These are phyloP conservation scores for Parnassius glacialis DNA, from an alignment of 2,888 invertebrate species.

Conservation along the genomic window DNA sequence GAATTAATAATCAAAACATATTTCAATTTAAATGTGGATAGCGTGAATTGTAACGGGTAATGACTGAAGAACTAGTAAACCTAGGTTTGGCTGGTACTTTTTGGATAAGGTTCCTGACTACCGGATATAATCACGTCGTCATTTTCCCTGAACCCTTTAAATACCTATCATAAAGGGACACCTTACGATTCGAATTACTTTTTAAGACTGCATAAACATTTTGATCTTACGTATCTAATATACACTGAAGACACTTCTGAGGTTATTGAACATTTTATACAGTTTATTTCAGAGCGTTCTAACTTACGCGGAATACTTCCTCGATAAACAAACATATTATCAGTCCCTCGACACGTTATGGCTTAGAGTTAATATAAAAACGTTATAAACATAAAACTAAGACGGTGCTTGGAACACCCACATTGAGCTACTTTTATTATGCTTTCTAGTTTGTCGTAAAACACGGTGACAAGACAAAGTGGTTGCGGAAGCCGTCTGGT, in stretches of 20 bases:
- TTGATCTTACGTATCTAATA: constrained; percentile 22
- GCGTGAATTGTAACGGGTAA: no score
- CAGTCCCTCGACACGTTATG: constrained; percentile 37
- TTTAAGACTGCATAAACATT: constrained; percentile 24
- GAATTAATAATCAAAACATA: no score
- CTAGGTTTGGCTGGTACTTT: no score
- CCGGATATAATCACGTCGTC: constrained; percentile 18
- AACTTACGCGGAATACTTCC: constrained; percentile 14
- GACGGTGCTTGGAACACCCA: constrained; percentile 55
- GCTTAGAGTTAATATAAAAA: constrained; percentile 54
- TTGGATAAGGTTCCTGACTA: constrained; percentile 12
- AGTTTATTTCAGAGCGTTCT: constrained; percentile 17
- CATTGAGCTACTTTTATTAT: constrained; percentile 52
- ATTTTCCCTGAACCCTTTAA: constrained; percentile 9
- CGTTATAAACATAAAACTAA: constrained; percentile 60
- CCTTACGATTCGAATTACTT: constrained; percentile 20
- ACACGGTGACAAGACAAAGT: constrained; percentile 18
- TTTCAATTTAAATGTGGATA: no score
- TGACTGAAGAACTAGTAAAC: no score
- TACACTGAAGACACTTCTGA: constrained; percentile 17
- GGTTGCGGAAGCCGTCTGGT: constrained; percentile 47
- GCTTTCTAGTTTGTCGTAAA: constrained; percentile 40
- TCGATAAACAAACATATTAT: constrained; percentile 33
- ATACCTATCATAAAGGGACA: constrained; percentile 10
- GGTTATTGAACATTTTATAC: constrained; percentile 18